Conservation (phyloP, 1,140 invertebrate genomes). For the Sinonovacula constricta region DNA sequence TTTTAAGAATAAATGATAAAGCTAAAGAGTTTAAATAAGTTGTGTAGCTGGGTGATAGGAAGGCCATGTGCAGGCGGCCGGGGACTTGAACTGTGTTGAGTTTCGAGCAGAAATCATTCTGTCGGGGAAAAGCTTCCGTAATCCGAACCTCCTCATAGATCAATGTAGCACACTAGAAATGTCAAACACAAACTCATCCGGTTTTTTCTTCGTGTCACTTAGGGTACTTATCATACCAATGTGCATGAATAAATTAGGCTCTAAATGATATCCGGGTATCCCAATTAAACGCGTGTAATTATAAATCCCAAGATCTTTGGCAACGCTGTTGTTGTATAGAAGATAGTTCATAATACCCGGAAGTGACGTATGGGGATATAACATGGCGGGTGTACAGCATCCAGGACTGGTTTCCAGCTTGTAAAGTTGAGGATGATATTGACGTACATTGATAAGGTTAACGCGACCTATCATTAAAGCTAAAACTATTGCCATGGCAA, state of each 20-base stretch:
- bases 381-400: constrained; percentile 59
- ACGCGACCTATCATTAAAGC: constrained; percentile 45
- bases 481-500: constrained; percentile 27
- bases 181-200: constrained; percentile 46
- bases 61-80: too few relatives aligned
- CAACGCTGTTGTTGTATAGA: background rate
- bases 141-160: too few relatives aligned
- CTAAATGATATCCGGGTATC: constrained; percentile 42
- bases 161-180: background rate
- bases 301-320: constrained; percentile 38
- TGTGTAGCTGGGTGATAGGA: too few relatives aligned
- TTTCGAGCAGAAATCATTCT: too few relatives aligned
- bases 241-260: constrained; percentile 45
- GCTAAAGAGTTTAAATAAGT: too few relatives aligned
- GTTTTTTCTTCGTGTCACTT: constrained; percentile 19
- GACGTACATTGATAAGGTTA: constrained; percentile 53
- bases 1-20: too few relatives aligned
- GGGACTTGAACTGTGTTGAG: too few relatives aligned
- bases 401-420: constrained; percentile 38
- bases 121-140: too few relatives aligned
- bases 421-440: constrained; percentile 49
- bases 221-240: constrained; percentile 39
- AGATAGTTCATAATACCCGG: constrained; percentile 39
- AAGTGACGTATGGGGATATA: constrained; percentile 52
- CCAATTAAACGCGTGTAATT: constrained; percentile 28